phyloP scores from a whole-genome alignment of 2,888 invertebrate genomes.

The Drosophila tanythrix region DNA sequence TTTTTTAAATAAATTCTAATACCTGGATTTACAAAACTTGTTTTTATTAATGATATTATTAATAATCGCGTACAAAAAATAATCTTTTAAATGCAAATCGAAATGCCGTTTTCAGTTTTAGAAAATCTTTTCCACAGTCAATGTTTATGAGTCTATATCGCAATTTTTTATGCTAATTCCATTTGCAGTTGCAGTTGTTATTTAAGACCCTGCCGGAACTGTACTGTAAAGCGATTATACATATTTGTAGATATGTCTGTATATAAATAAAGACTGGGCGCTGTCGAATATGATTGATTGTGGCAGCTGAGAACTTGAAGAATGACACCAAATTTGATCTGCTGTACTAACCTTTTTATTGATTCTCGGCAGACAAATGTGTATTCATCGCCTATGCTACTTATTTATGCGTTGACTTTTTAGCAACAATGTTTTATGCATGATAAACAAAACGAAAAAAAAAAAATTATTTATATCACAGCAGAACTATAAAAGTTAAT shows the following conservation, averaged over 20 bases:
- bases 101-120: not conserved
- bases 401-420: constrained; percentile 19
- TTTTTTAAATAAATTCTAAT: not conserved
- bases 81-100: not conserved
- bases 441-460: not conserved
- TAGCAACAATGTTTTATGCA: not conserved
- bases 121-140: not conserved
- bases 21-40: not conserved
- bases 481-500: constrained; percentile 21
- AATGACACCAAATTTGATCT: not conserved
- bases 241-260: not conserved
- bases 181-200: constrained; percentile 25
- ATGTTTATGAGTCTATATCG: not conserved
- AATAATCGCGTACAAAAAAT: not conserved
- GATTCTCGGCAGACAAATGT: not conserved
- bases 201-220: constrained; percentile 35
- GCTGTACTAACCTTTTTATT: not conserved
- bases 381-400: not conserved
- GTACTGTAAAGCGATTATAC: constrained; percentile 12
- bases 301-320: constrained; percentile 2
- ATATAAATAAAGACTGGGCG: not conserved
- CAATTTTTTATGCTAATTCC: constrained; percentile 27
- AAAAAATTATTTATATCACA: not conserved
- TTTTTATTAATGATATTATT: not conserved
- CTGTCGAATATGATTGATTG: constrained; percentile 41